Evolutionary conservation across 2,888 invertebrate genomes (phyloP), one percentile per base, ranked within the genome.

Genomic region (Tetragonisca angustula): DNA sequence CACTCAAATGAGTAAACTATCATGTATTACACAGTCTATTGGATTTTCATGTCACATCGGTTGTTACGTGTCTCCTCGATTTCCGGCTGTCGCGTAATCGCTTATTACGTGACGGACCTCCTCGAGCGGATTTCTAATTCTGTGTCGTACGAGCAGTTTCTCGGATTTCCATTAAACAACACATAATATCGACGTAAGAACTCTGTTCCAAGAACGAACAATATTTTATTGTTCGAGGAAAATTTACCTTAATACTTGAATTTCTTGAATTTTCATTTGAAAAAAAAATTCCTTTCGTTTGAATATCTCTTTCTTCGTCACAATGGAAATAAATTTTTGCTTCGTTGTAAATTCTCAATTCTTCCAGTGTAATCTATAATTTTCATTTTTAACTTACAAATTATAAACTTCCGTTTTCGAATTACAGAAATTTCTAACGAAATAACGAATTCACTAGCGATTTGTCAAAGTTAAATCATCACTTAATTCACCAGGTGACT

Each of bases 51-150:
- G 65, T 76, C 76, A 67, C 65, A 81, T 83, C 65, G 74, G 49
- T 52, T 64, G 72, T 83, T 79, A 70, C 67, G 76, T 70, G 76
- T 84, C 76, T 59, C 72, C 65, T 52, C 52, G 72, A 77, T 85
- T 85, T 85, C 84, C 84, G 77, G 83, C 83, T 84, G 74, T 80
- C 83, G 72, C 76, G 81, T 85, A 85, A 84, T 84, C 82, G 82
- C 88, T 52, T 83, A 86, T 89, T 88, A 88, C 89, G 85, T 87
- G 89, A 84, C 77, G 27, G 70, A 32, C 43, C 59, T 69, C 81
- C 78, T 81, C 85, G 84, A 72, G 80, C 72, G 84, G 81, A 83
- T 85, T 82, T 84, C 88, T 84, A 76, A 75, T 85, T 85, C 76
- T 75, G 76, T 72, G 79, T 68, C 75, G 56, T 62, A 77, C 52